Evolutionary conservation across 2,797 vertebrate species (phyloP).

Genomic region (Nasua narica): DNA sequence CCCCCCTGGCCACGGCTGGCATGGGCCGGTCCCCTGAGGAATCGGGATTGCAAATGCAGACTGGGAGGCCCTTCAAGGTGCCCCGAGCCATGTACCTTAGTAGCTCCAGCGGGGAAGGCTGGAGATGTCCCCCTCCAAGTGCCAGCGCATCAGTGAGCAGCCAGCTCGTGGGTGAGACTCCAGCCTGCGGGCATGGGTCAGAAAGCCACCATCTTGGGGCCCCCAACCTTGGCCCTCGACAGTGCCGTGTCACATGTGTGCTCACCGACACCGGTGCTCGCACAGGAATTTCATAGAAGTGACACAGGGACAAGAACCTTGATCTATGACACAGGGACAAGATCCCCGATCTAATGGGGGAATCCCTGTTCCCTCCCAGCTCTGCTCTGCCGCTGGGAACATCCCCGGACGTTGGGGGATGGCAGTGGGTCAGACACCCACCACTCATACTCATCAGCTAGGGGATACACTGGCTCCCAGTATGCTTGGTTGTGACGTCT

Average conservation of each 20-base stretch:
- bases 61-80: neutral
- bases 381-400: neutral
- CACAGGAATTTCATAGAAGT: neutral
- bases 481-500: neutral
- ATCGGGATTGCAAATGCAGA: neutral
- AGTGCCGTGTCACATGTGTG: rapidly evolving
- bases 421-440: neutral
- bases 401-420: neutral
- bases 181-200: rapidly evolving
- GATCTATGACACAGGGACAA: neutral
- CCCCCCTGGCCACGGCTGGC: neutral
- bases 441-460: neutral
- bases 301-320: neutral
- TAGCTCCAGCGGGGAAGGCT: neutral
- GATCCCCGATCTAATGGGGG: neutral
- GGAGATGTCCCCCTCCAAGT: neutral
- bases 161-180: neutral
- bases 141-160: neutral
- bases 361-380: neutral
- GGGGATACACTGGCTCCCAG: neutral
- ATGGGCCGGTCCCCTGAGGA: neutral
- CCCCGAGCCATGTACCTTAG: neutral
- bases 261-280: too few species aligned
- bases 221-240: neutral
- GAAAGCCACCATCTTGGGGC: neutral